phyloP scores from a whole-genome alignment of 2,888 invertebrate genomes.

The Lucinisca nassula region DNA sequence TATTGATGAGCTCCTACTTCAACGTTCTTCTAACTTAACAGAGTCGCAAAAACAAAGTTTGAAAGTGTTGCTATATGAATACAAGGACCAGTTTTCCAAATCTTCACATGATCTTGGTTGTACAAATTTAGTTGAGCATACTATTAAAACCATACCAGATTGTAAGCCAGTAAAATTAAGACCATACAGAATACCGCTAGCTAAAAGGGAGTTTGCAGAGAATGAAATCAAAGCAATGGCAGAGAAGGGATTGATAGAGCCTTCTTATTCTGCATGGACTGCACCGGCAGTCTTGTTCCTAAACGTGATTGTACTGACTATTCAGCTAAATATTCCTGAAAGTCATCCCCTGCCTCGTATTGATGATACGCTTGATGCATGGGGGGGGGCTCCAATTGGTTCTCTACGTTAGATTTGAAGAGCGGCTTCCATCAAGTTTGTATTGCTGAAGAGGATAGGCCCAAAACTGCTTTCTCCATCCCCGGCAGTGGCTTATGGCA shows the following conservation, averaged over 20 bases:
- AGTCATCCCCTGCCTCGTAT: slow-evolving; percentile 58
- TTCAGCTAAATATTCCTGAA: slow-evolving; percentile 29
- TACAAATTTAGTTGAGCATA: slow-evolving; percentile 36
- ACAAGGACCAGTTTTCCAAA: slow-evolving; percentile 37
- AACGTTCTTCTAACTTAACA: not conserved
- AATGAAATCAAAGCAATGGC: slow-evolving; percentile 44
- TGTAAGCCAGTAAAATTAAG: slow-evolving; percentile 29
- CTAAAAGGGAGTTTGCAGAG: slow-evolving; percentile 47
- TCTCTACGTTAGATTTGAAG: slow-evolving; percentile 43
- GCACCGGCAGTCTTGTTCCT: slow-evolving; percentile 43
- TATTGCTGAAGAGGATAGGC: slow-evolving; percentile 26
- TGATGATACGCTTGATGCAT: slow-evolving; percentile 47
- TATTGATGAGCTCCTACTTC: not conserved
- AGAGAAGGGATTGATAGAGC: slow-evolving; percentile 51
- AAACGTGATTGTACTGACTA: slow-evolving; percentile 48
- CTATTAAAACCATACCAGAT: slow-evolving; percentile 42
- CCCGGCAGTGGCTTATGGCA: slow-evolving; percentile 46
- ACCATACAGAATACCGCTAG: slow-evolving; percentile 47
- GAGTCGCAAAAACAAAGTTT: not conserved
- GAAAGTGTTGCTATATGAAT: not conserved
- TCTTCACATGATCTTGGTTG: slow-evolving; percentile 30
- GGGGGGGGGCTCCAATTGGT: slow-evolving; percentile 54
- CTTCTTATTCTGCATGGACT: slow-evolving; percentile 43
- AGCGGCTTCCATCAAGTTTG: slow-evolving; percentile 51
- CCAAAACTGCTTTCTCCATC: slow-evolving; percentile 49